These are phyloP conservation scores for Alectoris magna DNA, from an alignment of 2,797 vertebrate species.

Conservation along the genomic window DNA sequence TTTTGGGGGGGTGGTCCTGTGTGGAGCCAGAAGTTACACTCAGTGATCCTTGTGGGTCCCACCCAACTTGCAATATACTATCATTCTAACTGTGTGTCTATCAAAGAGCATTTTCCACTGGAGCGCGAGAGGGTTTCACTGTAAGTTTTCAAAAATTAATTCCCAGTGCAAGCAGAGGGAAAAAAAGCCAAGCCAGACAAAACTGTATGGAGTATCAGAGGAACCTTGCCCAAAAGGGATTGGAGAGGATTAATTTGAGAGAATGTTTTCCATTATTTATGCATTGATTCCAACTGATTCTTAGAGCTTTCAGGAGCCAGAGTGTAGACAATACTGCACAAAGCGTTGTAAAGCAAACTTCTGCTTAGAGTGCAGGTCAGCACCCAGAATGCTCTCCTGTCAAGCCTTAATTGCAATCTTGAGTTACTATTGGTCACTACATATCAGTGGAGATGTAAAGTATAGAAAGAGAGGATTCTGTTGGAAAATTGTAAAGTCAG, in stretches of 20 bases:
- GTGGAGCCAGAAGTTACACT: background rate
- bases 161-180: background rate
- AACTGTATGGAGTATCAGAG: background rate
- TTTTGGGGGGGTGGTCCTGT: background rate
- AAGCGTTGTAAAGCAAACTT: background rate
- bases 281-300: background rate
- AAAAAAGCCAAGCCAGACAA: background rate
- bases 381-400: background rate
- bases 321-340: background rate
- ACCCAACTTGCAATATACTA: background rate
- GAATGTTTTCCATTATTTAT: background rate
- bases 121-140: background rate
- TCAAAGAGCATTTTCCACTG: background rate
- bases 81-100: background rate
- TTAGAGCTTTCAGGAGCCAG: background rate
- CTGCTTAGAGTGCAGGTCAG: background rate
- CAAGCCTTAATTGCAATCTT: background rate
- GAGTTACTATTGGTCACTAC: background rate
- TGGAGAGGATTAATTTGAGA: background rate
- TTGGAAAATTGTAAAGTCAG: background rate
- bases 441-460: background rate
- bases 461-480: background rate
- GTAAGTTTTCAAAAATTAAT: background rate
- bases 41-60: background rate
- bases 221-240: too few relatives aligned